phyloP scores from a whole-genome alignment of 2,113 vertebrate species.

The Anhinga anhinga region DNA sequence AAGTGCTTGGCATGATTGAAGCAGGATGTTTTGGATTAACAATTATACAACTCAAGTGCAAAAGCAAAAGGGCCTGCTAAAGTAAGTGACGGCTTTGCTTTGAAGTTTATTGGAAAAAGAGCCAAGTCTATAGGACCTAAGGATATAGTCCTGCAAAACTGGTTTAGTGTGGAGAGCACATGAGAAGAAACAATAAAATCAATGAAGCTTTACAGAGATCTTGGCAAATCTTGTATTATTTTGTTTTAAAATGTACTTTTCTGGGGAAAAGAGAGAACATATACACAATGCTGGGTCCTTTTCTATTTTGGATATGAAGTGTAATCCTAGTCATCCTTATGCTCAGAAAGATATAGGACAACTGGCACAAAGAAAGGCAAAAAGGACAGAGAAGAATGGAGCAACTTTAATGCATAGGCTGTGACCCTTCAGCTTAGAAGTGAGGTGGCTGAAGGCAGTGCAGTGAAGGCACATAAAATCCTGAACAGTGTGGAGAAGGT shows the following conservation, averaged over 20 bases:
- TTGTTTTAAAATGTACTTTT: neutral
- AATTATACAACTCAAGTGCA: neutral
- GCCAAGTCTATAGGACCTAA: neutral
- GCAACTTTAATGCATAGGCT: neutral
- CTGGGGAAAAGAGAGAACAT: neutral
- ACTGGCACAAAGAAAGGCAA: neutral
- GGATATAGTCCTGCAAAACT: neutral
- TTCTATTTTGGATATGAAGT: neutral
- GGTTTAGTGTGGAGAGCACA: neutral
- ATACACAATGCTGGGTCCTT: neutral
- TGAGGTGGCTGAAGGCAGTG: neutral
- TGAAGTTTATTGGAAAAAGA: conserved; percentile 17
- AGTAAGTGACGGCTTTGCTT: neutral
- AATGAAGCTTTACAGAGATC: neutral
- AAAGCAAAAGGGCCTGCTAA: neutral
- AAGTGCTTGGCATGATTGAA: neutral
- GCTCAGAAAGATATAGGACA: neutral
- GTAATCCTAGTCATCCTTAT: neutral
- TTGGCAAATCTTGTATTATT: neutral
- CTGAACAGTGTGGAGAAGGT: neutral
- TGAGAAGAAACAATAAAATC: conserved; percentile 18
- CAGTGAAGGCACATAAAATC: neutral
- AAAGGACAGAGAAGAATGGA: neutral
- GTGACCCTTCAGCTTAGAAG: neutral
- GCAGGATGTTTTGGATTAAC: conserved; percentile 28